Percentiles rank a stretch among this genome's conserved stretches.
Evolutionary conservation across 2,888 invertebrate species (phyloP).

Genomic region (Drosophila phalerata): DNA sequence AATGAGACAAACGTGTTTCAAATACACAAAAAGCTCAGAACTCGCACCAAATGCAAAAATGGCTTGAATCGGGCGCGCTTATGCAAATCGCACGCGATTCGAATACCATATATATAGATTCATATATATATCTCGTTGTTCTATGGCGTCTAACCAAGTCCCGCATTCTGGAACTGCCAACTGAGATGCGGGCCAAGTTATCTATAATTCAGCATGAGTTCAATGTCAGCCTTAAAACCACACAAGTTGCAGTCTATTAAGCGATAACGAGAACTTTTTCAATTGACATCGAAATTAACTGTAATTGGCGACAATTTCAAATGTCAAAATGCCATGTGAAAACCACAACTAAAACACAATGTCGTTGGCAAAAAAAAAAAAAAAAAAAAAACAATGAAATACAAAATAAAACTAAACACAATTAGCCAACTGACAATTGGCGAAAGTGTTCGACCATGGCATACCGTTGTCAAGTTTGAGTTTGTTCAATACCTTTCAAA

Average conservation of each 20-base stretch:
- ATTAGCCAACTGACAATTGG: conserved; percentile 29
- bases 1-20: conserved; percentile 78
- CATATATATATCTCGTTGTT: background rate
- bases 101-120: conserved; percentile 19
- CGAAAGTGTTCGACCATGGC: conserved; percentile 44
- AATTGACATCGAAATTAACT: conserved; percentile 49
- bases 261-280: conserved; percentile 26
- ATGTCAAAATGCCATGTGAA: conserved; percentile 64
- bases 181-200: conserved; percentile 17
- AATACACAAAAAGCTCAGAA: conserved; percentile 58
- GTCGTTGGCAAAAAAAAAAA: conserved; percentile 13
- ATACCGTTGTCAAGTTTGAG: conserved; percentile 21
- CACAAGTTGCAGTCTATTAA: conserved; percentile 32
- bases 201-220: conserved; percentile 13
- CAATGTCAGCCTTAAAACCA: conserved; percentile 29
- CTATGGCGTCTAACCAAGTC: conserved; percentile 11
- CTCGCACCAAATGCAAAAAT: conserved; percentile 44
- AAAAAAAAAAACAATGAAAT: background rate
- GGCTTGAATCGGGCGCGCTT: conserved; percentile 62
- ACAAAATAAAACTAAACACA: conserved; percentile 26
- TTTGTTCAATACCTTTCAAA: conserved; percentile 36
- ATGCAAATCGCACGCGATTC: conserved; percentile 66
- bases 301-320: conserved; percentile 71
- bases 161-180: conserved; percentile 6
- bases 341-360: conserved; percentile 60